These are phyloP conservation scores for Phallusia fumigata DNA, from an alignment of 23 tunicate species.

Conservation along the genomic window DNA sequence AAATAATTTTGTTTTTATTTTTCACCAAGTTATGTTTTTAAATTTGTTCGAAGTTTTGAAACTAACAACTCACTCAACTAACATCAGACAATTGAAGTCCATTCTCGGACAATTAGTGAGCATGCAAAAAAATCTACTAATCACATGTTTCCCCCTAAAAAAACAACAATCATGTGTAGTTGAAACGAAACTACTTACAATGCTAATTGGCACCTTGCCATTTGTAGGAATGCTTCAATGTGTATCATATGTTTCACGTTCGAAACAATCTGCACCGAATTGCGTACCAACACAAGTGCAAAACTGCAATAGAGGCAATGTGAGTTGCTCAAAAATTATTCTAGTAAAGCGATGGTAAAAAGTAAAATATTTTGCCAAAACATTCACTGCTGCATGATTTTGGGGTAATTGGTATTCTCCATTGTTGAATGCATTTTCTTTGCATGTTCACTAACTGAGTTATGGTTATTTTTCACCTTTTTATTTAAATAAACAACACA, in stretches of 20 bases:
- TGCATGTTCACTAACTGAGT: not conserved
- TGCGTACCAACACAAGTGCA: slow-evolving; percentile 56
- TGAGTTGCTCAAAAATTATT: slow-evolving; percentile 15
- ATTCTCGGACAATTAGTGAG: too few relatives aligned
- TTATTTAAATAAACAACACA: not conserved
- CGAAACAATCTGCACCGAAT: slow-evolving; percentile 41
- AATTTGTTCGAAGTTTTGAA: too few relatives aligned
- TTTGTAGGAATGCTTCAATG: slow-evolving; percentile 31
- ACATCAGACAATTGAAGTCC: too few relatives aligned
- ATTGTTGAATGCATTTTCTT: not conserved
- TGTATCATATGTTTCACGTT: slow-evolving; percentile 60
- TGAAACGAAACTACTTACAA: too few relatives aligned
- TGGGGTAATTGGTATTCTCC: not conserved
- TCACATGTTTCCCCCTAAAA: too few relatives aligned
- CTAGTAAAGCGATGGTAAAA: not conserved
- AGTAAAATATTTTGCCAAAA: not conserved
- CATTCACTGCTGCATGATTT: not conserved
- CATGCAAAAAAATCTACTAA: too few relatives aligned
- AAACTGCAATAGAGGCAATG: slow-evolving; percentile 43
- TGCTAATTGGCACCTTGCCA: too few relatives aligned
- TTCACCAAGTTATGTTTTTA: too few relatives aligned
- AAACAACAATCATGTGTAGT: too few relatives aligned
- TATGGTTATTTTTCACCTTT: slow-evolving; percentile 2
- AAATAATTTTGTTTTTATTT: too few relatives aligned
- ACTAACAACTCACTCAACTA: too few relatives aligned